Conservation (phyloP, 1,140 invertebrate species). For the Capitella teleta region DNA sequence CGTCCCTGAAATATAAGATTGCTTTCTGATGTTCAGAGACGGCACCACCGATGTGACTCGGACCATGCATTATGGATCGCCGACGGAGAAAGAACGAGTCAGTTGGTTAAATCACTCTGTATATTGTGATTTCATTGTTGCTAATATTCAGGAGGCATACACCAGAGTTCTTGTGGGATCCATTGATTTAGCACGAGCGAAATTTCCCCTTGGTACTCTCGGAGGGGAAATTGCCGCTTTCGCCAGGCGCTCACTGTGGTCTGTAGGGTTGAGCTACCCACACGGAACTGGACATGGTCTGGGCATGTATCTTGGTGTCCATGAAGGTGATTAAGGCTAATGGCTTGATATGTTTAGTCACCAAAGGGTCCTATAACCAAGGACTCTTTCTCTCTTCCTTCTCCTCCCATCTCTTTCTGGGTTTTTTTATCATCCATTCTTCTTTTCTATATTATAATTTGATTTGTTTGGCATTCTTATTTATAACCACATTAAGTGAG, state of each 20-base stretch:
- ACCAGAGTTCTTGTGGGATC: conserved; percentile 9
- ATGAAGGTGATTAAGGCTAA: conserved; percentile 55
- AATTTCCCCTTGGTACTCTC: conserved; percentile 54
- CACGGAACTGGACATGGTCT: conserved; percentile 97
- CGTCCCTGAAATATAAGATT: too few species aligned
- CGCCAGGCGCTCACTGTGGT: conserved; percentile 76
- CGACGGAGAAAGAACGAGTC: conserved; percentile 55
- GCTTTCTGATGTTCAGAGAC: too few species aligned
- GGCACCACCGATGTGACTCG: conserved; percentile 93
- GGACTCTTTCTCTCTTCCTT: too few species aligned
- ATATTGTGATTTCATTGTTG: too few species aligned
- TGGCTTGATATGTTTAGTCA: too few species aligned
- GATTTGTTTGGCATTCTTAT: too few species aligned
- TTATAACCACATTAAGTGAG: too few species aligned
- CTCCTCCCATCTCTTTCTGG: too few species aligned
- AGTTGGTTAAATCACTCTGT: too few species aligned
- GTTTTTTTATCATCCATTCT: too few species aligned
- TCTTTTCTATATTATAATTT: too few species aligned
- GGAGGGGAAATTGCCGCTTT: conserved; percentile 56
- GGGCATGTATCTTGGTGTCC: conserved; percentile 88
- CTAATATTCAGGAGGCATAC: conserved; percentile 6
- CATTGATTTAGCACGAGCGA: conserved; percentile 5
- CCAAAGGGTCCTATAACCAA: too few species aligned
- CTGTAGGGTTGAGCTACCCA: conserved; percentile 79
- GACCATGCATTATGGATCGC: conserved; percentile 78